Evolutionary conservation across 2,888 invertebrate genomes (phyloP), one percentile per base, ranked within the genome.

Genomic region (Drosophila flavopinicola): DNA sequence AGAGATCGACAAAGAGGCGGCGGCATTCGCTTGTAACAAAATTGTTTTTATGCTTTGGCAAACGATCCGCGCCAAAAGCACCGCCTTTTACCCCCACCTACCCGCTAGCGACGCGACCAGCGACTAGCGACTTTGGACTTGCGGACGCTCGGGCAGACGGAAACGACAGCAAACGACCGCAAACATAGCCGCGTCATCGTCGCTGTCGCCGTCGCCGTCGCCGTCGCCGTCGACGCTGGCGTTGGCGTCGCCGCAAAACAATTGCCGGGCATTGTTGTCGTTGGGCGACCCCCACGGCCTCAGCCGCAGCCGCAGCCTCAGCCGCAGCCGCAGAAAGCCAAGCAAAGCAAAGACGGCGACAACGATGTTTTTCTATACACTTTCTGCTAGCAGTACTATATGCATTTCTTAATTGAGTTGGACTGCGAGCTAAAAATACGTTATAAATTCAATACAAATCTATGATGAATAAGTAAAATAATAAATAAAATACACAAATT

Each of bases 231-330:
- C 39, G 66, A 42, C 60, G 68, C 52, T 51, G 59, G 11, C 54
- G 61, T 53, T 58, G 51, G 33, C 53, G 47, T 37, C 59, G 71
- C 65, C 64, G 78, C 82, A 61, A 77, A 67, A 79, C 79, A 79
- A 84, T 84, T 77, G 85, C 78, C 68, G 72, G 69, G 78, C 78
- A 84, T 79, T 79, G 79, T 79, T 80, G 77, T 66, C 60, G 75
- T 78, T 79, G 72, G 48, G 29, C 70, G 65, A 58, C 71, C 65
- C 65, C 69, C 68, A 63, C 63, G 51, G 57, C 63, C 57, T 35
- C 49, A 64, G 32, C 11, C 45, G 1, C 33, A 25, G 33, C 15
- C 39, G 9, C 44, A 24, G 32, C 20, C 20, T 3, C 20, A 20
- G 20, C n/a, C n/a, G n/a, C n/a, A n/a, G n/a, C n/a, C n/a, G n/a